Conservation (phyloP, 1,140 invertebrate species). For the Cylas formicarius region DNA sequence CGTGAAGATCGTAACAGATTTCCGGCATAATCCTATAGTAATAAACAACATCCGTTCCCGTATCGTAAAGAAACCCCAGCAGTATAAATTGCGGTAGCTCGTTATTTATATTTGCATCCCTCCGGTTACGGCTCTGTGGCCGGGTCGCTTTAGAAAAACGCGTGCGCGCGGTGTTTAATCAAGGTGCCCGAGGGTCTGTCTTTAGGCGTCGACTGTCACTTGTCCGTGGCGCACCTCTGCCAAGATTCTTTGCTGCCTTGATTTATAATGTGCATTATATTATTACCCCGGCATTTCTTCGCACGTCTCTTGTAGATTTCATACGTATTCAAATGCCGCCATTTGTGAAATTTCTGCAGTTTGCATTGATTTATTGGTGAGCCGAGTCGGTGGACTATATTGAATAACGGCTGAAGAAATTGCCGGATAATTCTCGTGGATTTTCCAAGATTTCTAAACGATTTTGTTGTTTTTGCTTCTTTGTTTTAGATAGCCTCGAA, state of each 20-base stretch:
- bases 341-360: constrained; percentile 21
- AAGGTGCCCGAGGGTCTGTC: neutral
- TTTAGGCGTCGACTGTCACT: constrained; percentile 17
- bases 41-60: too few relatives aligned
- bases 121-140: too few relatives aligned
- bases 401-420: constrained; percentile 14
- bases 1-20: too few relatives aligned
- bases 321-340: constrained; percentile 22
- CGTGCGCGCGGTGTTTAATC: too few relatives aligned
- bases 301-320: constrained; percentile 13
- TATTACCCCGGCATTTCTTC: constrained; percentile 23
- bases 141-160: too few relatives aligned
- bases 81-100: too few relatives aligned
- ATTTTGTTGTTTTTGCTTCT: neutral
- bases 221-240: constrained; percentile 10
- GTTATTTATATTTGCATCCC: too few relatives aligned
- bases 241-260: constrained; percentile 17
- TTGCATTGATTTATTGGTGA: constrained; percentile 17
- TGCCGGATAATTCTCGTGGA: constrained; percentile 5
- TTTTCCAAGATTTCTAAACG: neutral
- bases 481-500: too few relatives aligned
- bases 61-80: too few relatives aligned
- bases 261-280: constrained; percentile 27
- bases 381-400: constrained; percentile 5
- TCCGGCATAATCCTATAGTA: too few relatives aligned